Conservation (phyloP, 2,888 invertebrate species). For the Dioctria rufipes region DNA sequence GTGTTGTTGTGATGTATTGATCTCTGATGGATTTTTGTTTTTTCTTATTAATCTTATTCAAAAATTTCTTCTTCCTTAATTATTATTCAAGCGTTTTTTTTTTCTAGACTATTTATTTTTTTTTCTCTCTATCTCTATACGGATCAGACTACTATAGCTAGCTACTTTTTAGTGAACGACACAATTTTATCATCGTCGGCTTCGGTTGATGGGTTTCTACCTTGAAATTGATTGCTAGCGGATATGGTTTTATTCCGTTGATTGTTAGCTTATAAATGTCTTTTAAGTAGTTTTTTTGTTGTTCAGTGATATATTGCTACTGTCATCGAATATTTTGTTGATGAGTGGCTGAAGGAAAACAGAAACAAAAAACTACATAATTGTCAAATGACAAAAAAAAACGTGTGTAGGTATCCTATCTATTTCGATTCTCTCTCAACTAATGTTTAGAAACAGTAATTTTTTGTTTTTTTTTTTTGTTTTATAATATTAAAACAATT, state of each 20-base stretch:
- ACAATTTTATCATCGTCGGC: constrained; percentile 16
- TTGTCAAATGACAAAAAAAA: neutral
- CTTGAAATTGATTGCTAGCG: constrained; percentile 53
- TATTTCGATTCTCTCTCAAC: neutral
- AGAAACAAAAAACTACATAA: no score
- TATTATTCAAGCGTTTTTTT: neutral
- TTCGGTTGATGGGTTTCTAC: constrained; percentile 41
- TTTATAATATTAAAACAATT: constrained; percentile 14
- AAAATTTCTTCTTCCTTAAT: constrained; percentile 20
- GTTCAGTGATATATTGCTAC: constrained; percentile 42
- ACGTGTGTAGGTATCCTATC: constrained; percentile 19
- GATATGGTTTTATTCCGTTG: constrained; percentile 52
- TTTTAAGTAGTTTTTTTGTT: constrained; percentile 51
- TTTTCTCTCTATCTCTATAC: no score
- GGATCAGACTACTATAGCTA: neutral
- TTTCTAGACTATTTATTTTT: neutral
- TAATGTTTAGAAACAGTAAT: constrained; percentile 9
- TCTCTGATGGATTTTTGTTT: constrained; percentile 46
- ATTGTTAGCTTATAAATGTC: constrained; percentile 51
- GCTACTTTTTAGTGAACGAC: neutral
- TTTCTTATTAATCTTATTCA: constrained; percentile 20
- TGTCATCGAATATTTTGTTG: constrained; percentile 39
- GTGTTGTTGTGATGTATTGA: constrained; percentile 45
- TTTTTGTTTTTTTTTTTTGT: neutral
- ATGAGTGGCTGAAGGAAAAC: constrained; percentile 18